These are phyloP conservation scores for Nematopogon swammerdamellus DNA, from an alignment of 2,888 invertebrate species.

Conservation along the genomic window DNA sequence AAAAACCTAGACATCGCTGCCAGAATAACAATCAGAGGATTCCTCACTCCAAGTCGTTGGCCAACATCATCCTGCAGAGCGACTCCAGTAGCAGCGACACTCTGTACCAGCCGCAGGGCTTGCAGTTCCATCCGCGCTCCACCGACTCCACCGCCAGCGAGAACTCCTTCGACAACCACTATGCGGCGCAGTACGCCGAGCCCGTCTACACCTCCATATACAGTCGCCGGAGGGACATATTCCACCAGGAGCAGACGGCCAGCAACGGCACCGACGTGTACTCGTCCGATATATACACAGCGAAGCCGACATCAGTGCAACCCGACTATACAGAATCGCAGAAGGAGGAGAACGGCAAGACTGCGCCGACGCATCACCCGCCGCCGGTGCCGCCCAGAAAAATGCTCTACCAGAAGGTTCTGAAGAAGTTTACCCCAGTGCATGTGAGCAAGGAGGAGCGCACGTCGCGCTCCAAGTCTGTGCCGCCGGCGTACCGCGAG, in stretches of 20 bases:
- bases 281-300: slow-evolving; percentile 46
- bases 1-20: slow-evolving; percentile 33
- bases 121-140: slow-evolving; percentile 35
- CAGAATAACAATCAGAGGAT: slow-evolving; percentile 42
- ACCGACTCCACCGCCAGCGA: slow-evolving; percentile 48
- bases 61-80: slow-evolving; percentile 44
- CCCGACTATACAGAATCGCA: slow-evolving; percentile 34
- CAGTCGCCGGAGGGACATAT: slow-evolving; percentile 39
- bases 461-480: slow-evolving; percentile 40
- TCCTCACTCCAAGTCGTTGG: slow-evolving; percentile 47
- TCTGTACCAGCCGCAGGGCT: slow-evolving; percentile 42
- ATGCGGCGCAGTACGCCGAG: slow-evolving; percentile 45
- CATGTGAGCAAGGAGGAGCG: slow-evolving; percentile 61
- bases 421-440: slow-evolving; percentile 63
- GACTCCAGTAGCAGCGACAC: slow-evolving; percentile 50
- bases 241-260: slow-evolving; percentile 36
- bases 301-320: slow-evolving; percentile 46
- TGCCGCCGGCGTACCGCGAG: slow-evolving; percentile 42
- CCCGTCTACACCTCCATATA: slow-evolving; percentile 46
- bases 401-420: slow-evolving; percentile 43
- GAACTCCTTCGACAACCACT: slow-evolving; percentile 42
- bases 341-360: slow-evolving; percentile 31
- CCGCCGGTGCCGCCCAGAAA: slow-evolving; percentile 60
- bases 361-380: slow-evolving; percentile 51
- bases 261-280: slow-evolving; percentile 25